Evolutionary conservation across 2,113 vertebrate genomes (phyloP).

Genomic region (Aegypius monachus): DNA sequence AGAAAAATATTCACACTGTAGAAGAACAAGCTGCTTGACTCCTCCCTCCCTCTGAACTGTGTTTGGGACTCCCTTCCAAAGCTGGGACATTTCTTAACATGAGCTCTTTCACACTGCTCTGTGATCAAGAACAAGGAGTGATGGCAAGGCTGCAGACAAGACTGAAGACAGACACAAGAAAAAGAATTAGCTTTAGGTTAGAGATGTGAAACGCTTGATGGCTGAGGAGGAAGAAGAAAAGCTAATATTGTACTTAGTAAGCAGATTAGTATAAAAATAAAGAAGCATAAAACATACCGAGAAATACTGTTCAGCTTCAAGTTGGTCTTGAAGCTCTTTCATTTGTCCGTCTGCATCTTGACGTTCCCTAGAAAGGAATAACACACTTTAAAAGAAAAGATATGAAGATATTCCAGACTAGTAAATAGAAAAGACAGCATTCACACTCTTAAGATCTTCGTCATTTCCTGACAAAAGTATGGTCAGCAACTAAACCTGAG

Average conservation of each 20-base stretch:
- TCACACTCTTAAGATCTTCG: not conserved
- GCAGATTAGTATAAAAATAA: not conserved
- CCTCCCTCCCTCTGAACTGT: not conserved
- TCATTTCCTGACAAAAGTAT: not conserved
- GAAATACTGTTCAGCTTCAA: conserved; percentile 98
- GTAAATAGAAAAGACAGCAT: not conserved
- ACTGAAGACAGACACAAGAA: not conserved
- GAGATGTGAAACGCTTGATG: not conserved
- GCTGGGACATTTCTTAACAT: not conserved
- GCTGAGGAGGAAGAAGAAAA: not conserved
- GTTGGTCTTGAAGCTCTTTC: conserved; percentile 97
- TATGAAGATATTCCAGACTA: not conserved
- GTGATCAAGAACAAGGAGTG: not conserved
- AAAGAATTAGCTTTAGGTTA: not conserved
- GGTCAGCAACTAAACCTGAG: not conserved
- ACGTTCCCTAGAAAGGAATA: conserved; percentile 82
- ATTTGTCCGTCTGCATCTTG: conserved; percentile 97
- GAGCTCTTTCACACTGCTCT: not conserved
- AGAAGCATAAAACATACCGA: conserved; percentile 81
- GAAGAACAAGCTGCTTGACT: not conserved
- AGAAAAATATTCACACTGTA: not conserved
- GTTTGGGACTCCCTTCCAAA: not conserved
- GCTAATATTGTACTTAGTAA: not conserved
- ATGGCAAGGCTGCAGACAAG: not conserved
- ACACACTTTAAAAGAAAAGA: not conserved